Evolutionary conservation across 2,113 vertebrate species (phyloP).

Genomic region (Agelaius phoeniceus): DNA sequence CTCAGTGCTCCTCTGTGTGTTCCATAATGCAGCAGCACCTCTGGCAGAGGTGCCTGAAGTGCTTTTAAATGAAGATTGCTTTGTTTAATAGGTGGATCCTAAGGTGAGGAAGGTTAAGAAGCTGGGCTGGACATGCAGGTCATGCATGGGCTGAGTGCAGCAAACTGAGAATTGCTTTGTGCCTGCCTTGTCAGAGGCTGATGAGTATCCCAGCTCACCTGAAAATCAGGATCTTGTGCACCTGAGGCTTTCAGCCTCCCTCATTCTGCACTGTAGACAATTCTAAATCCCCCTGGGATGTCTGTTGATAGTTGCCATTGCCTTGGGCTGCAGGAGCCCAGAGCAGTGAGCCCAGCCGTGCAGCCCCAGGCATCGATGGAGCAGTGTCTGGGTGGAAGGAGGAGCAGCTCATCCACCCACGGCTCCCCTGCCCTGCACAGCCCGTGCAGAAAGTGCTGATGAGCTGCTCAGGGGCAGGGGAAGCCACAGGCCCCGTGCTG

Average conservation of each 20-base stretch:
- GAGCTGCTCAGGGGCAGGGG: neutral
- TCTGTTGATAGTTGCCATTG: accelerated
- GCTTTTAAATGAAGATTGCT: neutral
- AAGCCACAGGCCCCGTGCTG: neutral
- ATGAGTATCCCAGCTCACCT: neutral
- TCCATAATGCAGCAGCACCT: neutral
- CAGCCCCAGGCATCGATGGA: neutral
- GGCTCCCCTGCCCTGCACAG: neutral
- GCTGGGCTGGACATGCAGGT: neutral
- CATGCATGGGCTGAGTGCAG: neutral
- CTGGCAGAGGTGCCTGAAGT: neutral
- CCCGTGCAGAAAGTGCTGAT: neutral
- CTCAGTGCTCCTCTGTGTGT: neutral
- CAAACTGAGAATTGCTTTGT: neutral
- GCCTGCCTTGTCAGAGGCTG: neutral
- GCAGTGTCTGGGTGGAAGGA: neutral
- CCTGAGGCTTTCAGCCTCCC: neutral
- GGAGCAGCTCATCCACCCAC: neutral
- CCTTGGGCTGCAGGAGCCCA: neutral
- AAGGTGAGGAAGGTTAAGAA: neutral
- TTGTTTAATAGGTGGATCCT: neutral
- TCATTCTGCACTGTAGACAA: neutral
- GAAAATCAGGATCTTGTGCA: neutral
- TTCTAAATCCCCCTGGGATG: accelerated
- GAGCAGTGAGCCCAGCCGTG: neutral